These are phyloP conservation scores for Hipposideros larvatus DNA, from an alignment of 2,797 vertebrate species.

Conservation along the genomic window DNA sequence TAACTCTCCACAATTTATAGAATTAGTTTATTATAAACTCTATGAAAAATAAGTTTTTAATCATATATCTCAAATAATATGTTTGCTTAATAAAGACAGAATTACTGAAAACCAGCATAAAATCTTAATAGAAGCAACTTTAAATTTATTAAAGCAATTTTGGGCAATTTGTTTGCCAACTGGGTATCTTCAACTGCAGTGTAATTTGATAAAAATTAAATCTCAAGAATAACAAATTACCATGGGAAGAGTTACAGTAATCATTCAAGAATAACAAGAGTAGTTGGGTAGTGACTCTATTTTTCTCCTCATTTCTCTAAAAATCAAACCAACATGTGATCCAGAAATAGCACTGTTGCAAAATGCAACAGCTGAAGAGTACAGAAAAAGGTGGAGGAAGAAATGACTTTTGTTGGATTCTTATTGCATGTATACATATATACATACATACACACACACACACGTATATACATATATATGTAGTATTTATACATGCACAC, in stretches of 20 bases:
- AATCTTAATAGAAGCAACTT: slow-evolving; percentile 41
- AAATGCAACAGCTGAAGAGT: background rate
- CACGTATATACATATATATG: no score
- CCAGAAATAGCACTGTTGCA: background rate
- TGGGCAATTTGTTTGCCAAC: slow-evolving; percentile 36
- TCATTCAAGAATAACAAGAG: slow-evolving; percentile 9
- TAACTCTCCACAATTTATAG: background rate
- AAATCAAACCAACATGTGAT: background rate
- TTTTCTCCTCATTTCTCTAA: slow-evolving; percentile 10
- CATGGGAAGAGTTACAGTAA: background rate
- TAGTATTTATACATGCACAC: no score
- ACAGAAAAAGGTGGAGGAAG: background rate
- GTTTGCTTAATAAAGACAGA: background rate
- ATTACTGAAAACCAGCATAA: slow-evolving; percentile 41
- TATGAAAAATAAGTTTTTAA: slow-evolving; percentile 36
- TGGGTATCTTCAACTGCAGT: background rate
- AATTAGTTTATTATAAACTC: slow-evolving; percentile 33
- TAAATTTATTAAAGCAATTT: slow-evolving; percentile 44
- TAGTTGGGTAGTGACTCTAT: background rate
- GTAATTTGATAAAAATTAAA: slow-evolving; percentile 50
- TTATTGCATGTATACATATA: background rate
- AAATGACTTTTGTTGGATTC: slow-evolving; percentile 6
- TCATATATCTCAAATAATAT: slow-evolving; percentile 9
- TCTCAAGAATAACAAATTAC: slow-evolving; percentile 28
- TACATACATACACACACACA: no score